These are phyloP conservation scores for Nomia melanderi DNA, from an alignment of 1,140 invertebrate genomes.

Conservation along the genomic window DNA sequence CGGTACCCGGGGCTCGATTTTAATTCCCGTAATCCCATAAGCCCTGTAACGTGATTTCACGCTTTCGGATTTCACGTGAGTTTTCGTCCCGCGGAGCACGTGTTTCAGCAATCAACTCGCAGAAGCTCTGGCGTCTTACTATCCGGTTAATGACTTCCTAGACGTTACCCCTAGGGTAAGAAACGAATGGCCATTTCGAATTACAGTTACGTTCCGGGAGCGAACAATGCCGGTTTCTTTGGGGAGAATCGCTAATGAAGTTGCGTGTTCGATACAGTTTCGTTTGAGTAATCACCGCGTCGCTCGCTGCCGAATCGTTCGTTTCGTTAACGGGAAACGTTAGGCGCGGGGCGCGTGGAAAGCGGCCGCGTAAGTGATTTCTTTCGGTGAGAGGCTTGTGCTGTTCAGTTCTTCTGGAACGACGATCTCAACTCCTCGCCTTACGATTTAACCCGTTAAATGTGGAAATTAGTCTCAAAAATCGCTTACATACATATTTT, in stretches of 20 bases:
- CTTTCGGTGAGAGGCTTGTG: too few relatives aligned
- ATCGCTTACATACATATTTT: too few relatives aligned
- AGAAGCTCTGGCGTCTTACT: neutral
- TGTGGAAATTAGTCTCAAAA: too few relatives aligned
- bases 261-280: too few relatives aligned
- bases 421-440: too few relatives aligned
- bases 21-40: conserved; percentile 75
- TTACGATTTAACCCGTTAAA: too few relatives aligned
- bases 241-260: neutral
- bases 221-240: neutral
- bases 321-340: too few relatives aligned
- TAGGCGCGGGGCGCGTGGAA: too few relatives aligned
- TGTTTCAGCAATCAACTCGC: neutral
- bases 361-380: too few relatives aligned
- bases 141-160: conserved; percentile 10
- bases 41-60: conserved; percentile 74
- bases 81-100: conserved; percentile 52
- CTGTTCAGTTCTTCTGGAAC: too few relatives aligned
- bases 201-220: neutral
- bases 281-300: too few relatives aligned
- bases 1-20: conserved; percentile 67
- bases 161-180: neutral
- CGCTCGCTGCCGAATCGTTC: too few relatives aligned
- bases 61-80: conserved; percentile 70
- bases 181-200: neutral